Evolutionary conservation across 2,113 vertebrate species (phyloP).

Genomic region (Nicator chloris): DNA sequence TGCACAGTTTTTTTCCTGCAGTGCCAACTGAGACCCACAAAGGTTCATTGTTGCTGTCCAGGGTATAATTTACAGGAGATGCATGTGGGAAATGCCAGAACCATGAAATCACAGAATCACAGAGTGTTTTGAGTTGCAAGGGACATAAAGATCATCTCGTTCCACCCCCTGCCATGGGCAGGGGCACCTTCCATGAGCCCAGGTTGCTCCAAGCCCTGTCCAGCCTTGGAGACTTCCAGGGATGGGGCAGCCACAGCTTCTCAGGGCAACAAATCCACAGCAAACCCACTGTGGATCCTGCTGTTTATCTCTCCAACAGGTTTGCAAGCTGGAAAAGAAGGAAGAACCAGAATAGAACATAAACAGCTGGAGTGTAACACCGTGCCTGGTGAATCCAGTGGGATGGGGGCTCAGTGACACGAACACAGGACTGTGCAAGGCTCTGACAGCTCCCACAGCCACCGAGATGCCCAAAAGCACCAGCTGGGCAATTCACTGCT

Average conservation of each 20-base stretch:
- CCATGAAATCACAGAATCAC: not conserved
- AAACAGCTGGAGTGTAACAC: too few relatives aligned
- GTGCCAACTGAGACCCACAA: not conserved
- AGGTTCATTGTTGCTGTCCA: not conserved
- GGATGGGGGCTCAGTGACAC: not conserved
- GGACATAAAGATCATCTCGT: not conserved
- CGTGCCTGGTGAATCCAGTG: accelerated
- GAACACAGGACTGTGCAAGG: not conserved
- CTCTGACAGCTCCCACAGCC: not conserved
- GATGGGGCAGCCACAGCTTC: not conserved
- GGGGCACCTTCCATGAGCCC: not conserved
- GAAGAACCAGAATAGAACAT: not conserved
- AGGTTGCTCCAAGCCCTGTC: not conserved
- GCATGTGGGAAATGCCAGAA: not conserved
- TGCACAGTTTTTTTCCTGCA: not conserved
- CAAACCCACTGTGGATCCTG: not conserved
- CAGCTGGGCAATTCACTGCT: not conserved
- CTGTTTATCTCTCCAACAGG: not conserved
- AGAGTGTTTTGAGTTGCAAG: not conserved
- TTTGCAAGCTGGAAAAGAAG: not conserved
- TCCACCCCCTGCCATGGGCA: not conserved
- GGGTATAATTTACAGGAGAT: not conserved
- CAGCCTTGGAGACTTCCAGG: not conserved
- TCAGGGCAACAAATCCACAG: not conserved
- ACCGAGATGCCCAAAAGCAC: not conserved